Percentiles rank a stretch among this genome's conserved stretches.
Evolutionary conservation across 2,888 invertebrate species (phyloP).

Genomic region (Rhagonycha lutea): DNA sequence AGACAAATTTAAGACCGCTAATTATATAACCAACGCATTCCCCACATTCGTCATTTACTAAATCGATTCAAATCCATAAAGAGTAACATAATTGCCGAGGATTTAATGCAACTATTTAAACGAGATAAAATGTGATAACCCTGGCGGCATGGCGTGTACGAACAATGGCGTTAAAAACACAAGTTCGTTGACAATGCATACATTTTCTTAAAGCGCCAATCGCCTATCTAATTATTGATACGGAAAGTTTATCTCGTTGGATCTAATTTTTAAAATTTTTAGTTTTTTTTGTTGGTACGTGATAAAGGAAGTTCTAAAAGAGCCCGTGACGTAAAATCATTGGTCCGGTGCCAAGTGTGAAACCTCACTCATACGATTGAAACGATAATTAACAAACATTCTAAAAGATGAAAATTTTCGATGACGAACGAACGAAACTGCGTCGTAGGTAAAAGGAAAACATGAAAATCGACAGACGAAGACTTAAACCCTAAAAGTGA

Average conservation of each 20-base stretch:
- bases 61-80: not conserved
- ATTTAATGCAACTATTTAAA: conserved; percentile 10
- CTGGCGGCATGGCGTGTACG: conserved; percentile 14
- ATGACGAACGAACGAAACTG: not conserved
- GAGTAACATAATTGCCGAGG: conserved; percentile 9
- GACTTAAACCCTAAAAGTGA: not conserved
- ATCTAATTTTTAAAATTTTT: not conserved
- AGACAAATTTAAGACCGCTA: not conserved
- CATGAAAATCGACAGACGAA: not conserved
- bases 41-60: not conserved
- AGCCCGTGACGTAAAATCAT: conserved; percentile 18
- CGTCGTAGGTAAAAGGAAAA: not conserved
- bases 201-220: not conserved
- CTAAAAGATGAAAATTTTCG: not conserved
- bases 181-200: conserved; percentile 20
- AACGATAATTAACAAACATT: conserved; percentile 18
- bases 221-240: not conserved
- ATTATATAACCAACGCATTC: not conserved
- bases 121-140: conserved; percentile 25
- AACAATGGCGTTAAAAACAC: conserved; percentile 12
- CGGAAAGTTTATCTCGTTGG: not conserved
- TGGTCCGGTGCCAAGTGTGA: conserved; percentile 23
- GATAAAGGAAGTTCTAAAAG: conserved; percentile 23
- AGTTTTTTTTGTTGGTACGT: not conserved
- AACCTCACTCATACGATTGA: conserved; percentile 5